Evolutionary conservation across 2,888 invertebrate genomes (phyloP).

Genomic region (Mellilla xanthometata): DNA sequence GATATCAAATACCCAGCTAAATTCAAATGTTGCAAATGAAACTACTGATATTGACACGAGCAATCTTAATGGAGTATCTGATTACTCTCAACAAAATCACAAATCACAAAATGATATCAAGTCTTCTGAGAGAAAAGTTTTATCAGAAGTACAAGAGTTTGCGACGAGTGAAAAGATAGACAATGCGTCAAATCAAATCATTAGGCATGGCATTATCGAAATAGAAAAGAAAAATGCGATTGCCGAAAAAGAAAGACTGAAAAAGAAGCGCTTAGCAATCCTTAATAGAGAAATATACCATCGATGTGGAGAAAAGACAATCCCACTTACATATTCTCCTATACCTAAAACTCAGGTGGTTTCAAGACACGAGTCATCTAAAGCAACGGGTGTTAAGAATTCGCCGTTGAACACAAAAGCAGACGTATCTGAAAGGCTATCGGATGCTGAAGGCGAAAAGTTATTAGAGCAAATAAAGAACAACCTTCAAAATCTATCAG

Average conservation of each 20-base stretch:
- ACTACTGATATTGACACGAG: not conserved
- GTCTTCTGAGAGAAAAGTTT: constrained; percentile 44
- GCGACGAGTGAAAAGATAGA: constrained; percentile 26
- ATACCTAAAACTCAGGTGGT: constrained; percentile 17
- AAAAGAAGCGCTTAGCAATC: constrained; percentile 56
- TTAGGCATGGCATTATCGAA: constrained; percentile 16
- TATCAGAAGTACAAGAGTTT: constrained; percentile 55
- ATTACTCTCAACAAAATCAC: constrained; percentile 2
- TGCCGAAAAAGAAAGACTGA: constrained; percentile 46
- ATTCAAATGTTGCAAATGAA: too few relatives aligned
- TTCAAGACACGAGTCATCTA: not conserved
- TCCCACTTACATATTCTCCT: constrained; percentile 55
- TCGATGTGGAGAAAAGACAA: constrained; percentile 42
- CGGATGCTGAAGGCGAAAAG: constrained; percentile 13
- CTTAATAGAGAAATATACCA: constrained; percentile 53
- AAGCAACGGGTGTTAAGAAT: not conserved
- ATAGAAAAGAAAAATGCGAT: constrained; percentile 4
- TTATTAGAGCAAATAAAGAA: constrained; percentile 10
- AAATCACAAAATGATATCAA: constrained; percentile 33
- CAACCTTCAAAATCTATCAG: constrained; percentile 16
- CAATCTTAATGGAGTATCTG: not conserved
- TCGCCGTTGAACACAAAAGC: too few relatives aligned
- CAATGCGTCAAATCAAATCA: constrained; percentile 12
- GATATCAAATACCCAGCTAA: too few relatives aligned
- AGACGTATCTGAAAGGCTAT: not conserved